phyloP scores from a whole-genome alignment of 2,113 vertebrate species.

The Periophthalmus modestus region DNA sequence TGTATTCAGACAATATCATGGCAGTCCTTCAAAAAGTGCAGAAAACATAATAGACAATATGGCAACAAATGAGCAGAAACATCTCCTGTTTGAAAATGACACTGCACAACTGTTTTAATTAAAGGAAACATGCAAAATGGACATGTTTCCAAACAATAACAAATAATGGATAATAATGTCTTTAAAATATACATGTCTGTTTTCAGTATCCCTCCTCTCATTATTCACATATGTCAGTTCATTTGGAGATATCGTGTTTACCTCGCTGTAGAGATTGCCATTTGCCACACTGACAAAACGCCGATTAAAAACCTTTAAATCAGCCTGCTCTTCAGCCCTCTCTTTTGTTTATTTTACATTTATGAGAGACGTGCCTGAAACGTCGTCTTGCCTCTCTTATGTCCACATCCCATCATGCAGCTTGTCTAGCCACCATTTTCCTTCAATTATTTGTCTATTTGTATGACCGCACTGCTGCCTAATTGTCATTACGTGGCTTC shows the following conservation, averaged over 20 bases:
- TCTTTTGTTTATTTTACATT: constrained; percentile 54
- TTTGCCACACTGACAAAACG: neutral
- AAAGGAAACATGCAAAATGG: no score
- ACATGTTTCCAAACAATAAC: no score
- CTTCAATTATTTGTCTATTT: constrained; percentile 58
- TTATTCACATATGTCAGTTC: neutral
- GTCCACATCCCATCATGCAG: constrained; percentile 23
- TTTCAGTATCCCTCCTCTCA: neutral
- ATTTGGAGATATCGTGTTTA: neutral
- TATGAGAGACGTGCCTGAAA: constrained; percentile 47
- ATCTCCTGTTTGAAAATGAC: neutral
- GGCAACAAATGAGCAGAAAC: no score
- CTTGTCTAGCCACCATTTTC: constrained; percentile 19
- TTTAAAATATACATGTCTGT: no score
- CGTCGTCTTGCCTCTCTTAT: constrained; percentile 27
- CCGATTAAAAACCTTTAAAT: neutral
- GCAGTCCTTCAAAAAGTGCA: neutral
- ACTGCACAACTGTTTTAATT: no score
- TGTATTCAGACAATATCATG: neutral
- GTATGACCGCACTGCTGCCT: constrained; percentile 34
- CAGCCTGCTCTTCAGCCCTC: constrained; percentile 7
- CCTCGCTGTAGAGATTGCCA: neutral
- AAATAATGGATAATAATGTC: no score
- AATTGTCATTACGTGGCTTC: constrained; percentile 49
- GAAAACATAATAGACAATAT: no score